Evolutionary conservation across 2,113 vertebrate species (phyloP).

Genomic region (Centropus bengalensis): DNA sequence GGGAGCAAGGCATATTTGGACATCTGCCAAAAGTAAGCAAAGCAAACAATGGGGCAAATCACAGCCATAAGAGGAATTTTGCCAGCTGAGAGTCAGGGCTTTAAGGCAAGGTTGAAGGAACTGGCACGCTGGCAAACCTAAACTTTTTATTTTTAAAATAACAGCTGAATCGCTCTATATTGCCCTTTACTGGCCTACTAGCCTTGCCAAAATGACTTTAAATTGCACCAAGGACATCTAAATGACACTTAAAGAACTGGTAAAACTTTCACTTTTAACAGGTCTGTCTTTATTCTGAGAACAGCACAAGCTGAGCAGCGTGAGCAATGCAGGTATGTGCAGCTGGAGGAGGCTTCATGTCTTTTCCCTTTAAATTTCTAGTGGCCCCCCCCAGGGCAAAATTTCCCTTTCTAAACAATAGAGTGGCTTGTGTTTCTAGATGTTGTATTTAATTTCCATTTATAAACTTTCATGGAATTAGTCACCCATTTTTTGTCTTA

Average conservation of each 20-base stretch:
- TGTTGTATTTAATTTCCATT: background rate
- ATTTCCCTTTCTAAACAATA: background rate
- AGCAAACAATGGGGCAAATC: background rate
- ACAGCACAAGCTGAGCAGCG: fast-evolving
- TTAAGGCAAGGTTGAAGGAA: background rate
- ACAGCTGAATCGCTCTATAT: background rate
- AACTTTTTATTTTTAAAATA: background rate
- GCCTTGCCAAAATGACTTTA: background rate
- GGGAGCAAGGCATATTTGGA: background rate
- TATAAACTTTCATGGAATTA: background rate
- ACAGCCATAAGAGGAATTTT: background rate
- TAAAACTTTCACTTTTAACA: background rate
- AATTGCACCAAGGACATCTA: background rate
- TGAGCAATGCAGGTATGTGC: fast-evolving
- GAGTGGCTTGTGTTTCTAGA: background rate
- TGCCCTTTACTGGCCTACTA: background rate
- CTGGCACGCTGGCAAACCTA: background rate
- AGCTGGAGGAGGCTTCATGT: background rate
- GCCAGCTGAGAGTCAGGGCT: background rate
- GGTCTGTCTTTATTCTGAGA: background rate
- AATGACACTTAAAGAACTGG: too few species aligned
- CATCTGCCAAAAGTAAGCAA: background rate
- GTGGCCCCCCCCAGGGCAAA: background rate
- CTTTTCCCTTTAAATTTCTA: background rate
- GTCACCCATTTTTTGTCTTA: fast-evolving